A percentile compares a stretch with the other conserved stretches of the same genome.
Evolutionary conservation across 1,140 invertebrate genomes (phyloP).

Genomic region (Drosophila gunungcola): DNA sequence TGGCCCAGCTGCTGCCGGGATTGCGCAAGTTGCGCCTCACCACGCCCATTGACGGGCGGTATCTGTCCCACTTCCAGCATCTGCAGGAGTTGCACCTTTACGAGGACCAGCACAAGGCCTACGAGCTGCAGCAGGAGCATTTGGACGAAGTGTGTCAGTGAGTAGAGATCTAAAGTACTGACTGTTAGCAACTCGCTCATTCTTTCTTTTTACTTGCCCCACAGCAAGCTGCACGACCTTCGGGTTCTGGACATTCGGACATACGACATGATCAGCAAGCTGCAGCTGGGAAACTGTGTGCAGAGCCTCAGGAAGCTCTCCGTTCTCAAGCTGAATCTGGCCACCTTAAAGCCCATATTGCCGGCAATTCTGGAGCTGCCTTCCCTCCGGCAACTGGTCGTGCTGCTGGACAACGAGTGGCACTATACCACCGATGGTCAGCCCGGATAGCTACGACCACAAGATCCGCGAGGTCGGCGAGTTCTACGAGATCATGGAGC

Average conservation of each 20-base stretch:
- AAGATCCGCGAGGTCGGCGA: slow-evolving; percentile 72
- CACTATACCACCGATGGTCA: slow-evolving; percentile 45
- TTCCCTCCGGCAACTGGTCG: slow-evolving; percentile 56
- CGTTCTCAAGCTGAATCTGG: slow-evolving; percentile 69
- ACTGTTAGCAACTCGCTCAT: not conserved
- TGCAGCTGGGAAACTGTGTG: slow-evolving; percentile 60
- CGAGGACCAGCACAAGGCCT: slow-evolving; percentile 71
- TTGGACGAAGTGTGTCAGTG: slow-evolving; percentile 68
- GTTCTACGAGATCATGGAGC: slow-evolving; percentile 72
- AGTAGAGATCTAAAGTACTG: slow-evolving; percentile 4
- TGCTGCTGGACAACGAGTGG: slow-evolving; percentile 71
- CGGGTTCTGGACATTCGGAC: slow-evolving; percentile 68
- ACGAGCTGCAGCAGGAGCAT: slow-evolving; percentile 68
- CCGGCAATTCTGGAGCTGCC: slow-evolving; percentile 58
- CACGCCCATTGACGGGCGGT: slow-evolving; percentile 67
- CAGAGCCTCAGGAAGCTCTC: slow-evolving; percentile 52
- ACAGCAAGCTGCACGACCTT: slow-evolving; percentile 53
- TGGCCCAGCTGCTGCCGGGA: slow-evolving; percentile 66
- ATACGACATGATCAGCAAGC: slow-evolving; percentile 65
- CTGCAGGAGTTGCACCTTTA: slow-evolving; percentile 70
- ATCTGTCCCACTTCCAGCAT: slow-evolving; percentile 57
- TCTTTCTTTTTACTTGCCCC: not conserved
- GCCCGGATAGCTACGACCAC: slow-evolving; percentile 66
- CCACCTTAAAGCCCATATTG: slow-evolving; percentile 63
- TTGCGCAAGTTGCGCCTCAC: slow-evolving; percentile 60